These are phyloP conservation scores for Sorex maritimensis DNA, from an alignment of 2,797 vertebrate species.

Conservation along the genomic window DNA sequence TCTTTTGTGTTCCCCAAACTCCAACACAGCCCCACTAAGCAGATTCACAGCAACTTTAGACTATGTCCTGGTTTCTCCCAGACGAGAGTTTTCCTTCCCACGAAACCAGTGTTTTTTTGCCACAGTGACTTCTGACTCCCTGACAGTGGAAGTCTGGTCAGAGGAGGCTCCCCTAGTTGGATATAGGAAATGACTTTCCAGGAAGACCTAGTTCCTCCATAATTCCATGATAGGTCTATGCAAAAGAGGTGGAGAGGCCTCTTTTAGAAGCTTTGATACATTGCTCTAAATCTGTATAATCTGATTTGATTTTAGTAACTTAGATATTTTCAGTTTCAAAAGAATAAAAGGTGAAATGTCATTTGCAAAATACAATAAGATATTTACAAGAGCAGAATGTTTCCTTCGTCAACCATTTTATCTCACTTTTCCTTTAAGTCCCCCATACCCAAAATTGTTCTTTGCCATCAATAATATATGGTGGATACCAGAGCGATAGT, in stretches of 20 bases:
- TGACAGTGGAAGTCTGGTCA: background rate
- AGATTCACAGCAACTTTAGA: background rate
- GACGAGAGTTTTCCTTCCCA: background rate
- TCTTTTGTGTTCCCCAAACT: background rate
- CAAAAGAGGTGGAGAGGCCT: background rate
- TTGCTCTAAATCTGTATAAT: background rate
- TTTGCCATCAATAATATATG: constrained; percentile 47
- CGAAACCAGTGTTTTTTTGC: background rate
- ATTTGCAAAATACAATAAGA: constrained; percentile 63
- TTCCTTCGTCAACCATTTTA: constrained; percentile 28
- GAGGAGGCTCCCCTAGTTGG: background rate
- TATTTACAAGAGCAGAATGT: constrained; percentile 25
- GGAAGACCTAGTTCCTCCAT: background rate
- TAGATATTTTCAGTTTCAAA: constrained; percentile 27
- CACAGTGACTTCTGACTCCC: constrained; percentile 28
- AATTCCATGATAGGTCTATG: background rate
- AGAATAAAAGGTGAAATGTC: constrained; percentile 12
- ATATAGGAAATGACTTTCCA: background rate
- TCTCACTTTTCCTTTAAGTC: constrained; percentile 8
- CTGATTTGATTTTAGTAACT: constrained; percentile 39
- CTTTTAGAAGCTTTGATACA: constrained; percentile 18
- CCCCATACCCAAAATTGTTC: constrained; percentile 15
- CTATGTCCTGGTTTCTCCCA: background rate
- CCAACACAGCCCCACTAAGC: background rate
- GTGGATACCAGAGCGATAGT: background rate